Base-by-base conservation (phyloP, 2,888 invertebrate species). In the Agrenia bidenticulata region DNA sequence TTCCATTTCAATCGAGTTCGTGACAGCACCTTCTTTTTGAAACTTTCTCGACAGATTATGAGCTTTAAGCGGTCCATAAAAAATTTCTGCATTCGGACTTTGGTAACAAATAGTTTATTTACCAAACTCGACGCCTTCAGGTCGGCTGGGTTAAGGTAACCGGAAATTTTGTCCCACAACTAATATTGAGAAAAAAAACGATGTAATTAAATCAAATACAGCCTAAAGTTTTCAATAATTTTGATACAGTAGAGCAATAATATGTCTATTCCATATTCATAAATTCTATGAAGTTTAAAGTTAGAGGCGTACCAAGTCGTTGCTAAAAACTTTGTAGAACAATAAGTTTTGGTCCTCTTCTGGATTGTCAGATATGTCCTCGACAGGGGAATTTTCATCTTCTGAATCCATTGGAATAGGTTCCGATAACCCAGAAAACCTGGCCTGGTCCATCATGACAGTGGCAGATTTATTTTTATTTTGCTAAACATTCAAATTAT, bases 291-390 rank as follows among this genome's bases (percentile, higher is more conserved):
- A n/a, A n/a, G n/a, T n/a, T n/a, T n/a, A n/a, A n/a, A n/a, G n/a
- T n/a, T n/a, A n/a, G n/a, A n/a, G n/a, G n/a, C 49, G 53, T 54
- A 61, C 61, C 61, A 61, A 54, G 17, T 61, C 61, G 17, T 61
- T 61, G 13, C 53, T 42, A 54, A 61, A 61, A 5, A 61, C 61
- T 54, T 54, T 61, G n/a, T 41, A 53, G 5, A 61, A 17, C 23
- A 61, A 17, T 41, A 61, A 54, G 1, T 24, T 26, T 15, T 61
- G 53, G 11, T 39, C 39, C 24, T 61, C 54, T 2, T 45, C 45
- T 4, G 15, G n/a, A 45, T 32, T 21, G 7, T 51, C 27, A 39
- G 23, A 11, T 24, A 17, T 61, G 19, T 19, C 51, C 4, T 21
- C 51, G 7, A 23, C 9, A 9, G 32, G 41, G 5, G 24, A 15